Conservation (phyloP, 30 jellyfish, hydroid and myxozoan species). For the Turritopsis dohrnii region DNA sequence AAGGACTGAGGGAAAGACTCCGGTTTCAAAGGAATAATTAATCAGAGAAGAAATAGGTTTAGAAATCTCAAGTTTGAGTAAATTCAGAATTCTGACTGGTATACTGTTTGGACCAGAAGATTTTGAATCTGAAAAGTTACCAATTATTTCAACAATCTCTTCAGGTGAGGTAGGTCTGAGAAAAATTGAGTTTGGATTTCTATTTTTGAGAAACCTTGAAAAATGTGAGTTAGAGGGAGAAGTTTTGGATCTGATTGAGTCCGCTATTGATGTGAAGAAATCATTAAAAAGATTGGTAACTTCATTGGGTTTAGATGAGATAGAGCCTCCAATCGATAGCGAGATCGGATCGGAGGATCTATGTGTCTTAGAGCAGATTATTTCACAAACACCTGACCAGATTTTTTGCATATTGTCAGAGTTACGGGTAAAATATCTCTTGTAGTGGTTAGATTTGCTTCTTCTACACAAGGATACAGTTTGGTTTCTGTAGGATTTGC, state of each 20-base stretch:
- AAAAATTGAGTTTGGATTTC: no score
- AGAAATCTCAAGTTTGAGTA: not conserved
- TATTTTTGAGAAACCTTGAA: no score
- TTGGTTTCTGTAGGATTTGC: not conserved
- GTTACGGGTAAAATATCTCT: not conserved
- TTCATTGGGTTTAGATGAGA: no score
- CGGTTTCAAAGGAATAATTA: not conserved
- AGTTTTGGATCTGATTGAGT: no score
- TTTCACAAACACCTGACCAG: not conserved
- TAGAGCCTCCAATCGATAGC: no score
- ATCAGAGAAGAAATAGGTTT: not conserved
- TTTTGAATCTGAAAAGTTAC: no score
- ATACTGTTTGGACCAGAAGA: not conserved
- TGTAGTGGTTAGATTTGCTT: not conserved
- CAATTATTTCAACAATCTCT: no score
- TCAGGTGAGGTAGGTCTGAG: no score
- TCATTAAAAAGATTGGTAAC: no score
- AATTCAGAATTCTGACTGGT: not conserved
- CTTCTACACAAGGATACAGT: not conserved
- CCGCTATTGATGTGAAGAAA: no score
- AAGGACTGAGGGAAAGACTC: not conserved
- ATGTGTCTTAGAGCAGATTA: not conserved
- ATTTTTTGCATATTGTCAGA: not conserved
- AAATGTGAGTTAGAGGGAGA: no score
- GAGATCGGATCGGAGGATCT: no score